Evolutionary conservation across 2,113 vertebrate species (phyloP).

Genomic region (Halichoerus grypus): DNA sequence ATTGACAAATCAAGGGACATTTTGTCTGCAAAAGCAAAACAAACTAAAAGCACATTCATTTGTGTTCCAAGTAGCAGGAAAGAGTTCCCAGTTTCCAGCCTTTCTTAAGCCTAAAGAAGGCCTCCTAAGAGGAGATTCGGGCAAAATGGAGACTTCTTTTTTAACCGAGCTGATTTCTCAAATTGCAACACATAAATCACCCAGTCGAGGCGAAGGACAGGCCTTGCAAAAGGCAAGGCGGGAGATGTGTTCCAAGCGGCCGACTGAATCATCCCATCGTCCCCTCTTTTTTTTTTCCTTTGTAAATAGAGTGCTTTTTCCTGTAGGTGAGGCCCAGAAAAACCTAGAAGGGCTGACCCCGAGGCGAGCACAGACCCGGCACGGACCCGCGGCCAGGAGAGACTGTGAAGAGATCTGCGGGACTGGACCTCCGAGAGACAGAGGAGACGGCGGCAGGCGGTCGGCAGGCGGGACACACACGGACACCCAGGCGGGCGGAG

Average conservation of each 20-base stretch:
- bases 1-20: not conserved
- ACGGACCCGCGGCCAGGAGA: not conserved
- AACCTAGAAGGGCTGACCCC: not conserved
- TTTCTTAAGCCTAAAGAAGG: not conserved
- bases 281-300: not conserved
- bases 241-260: no score
- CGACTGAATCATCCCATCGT: not conserved
- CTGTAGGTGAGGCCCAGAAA: not conserved
- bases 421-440: not conserved
- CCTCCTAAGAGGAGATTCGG: not conserved
- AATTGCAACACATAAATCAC: not conserved
- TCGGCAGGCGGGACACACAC: not conserved
- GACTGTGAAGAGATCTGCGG: not conserved
- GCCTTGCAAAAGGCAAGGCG: not conserved
- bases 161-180: not conserved
- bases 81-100: not conserved
- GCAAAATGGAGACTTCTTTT: conserved; percentile 43
- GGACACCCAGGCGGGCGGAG: conserved; percentile 31
- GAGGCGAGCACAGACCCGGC: not conserved
- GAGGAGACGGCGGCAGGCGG: not conserved
- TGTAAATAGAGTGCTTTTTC: not conserved
- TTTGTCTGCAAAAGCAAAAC: not conserved
- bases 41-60: not conserved
- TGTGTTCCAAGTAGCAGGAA: not conserved
- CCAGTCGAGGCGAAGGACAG: not conserved